Base-by-base conservation (phyloP, 2,113 vertebrate species). In the Clarias gariepinus region DNA sequence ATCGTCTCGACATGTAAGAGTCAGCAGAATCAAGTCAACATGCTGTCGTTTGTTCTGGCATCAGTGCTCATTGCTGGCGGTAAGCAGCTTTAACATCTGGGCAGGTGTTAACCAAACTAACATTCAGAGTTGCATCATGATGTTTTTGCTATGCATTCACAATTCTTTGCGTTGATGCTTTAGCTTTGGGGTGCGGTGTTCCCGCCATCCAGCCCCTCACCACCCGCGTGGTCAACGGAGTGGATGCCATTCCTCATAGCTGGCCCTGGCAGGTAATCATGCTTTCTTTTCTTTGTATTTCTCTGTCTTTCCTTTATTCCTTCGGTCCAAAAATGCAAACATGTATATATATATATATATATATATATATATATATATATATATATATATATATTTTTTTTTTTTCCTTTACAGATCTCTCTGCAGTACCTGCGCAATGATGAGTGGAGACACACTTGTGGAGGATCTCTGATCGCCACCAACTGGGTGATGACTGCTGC, bases 211-310 rank as follows among this genome's bases (percentile, higher is more conserved):
- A 88, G 0, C 96, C 97, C 1, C 80, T 91, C 86, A 55, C 89
- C 0, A 10, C 93, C 91, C 95, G 97, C 0, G 97, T 99, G 91
- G 97, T 98, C 78, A 97, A 96, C 0, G 97, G 97, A 68, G 95
- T 94, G 0, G 93, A 96, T 0, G 97, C 95, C 28, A 86, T 4
- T 4, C 93, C 96, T 83, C 93, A 98, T 93, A 98, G 97, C 92
- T 99, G 97, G 97, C 97, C 97, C 0, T 99, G 98, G 97, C 97
- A 98, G 97, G 97, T 98, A 55, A n/a, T 19, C 11, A 13, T 1
- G 28, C 11, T 12, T 69, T 12, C 23, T 28, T 77, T 66, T 9
- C 33, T 78, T n/a, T 88, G 3, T 52, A 63, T 55, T 63, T 61
- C 23, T 21, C 41, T 25, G 0, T 81, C 41, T 85, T 25, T 86